phyloP scores from a whole-genome alignment of 2,888 invertebrate species.

The Neria commutata region DNA sequence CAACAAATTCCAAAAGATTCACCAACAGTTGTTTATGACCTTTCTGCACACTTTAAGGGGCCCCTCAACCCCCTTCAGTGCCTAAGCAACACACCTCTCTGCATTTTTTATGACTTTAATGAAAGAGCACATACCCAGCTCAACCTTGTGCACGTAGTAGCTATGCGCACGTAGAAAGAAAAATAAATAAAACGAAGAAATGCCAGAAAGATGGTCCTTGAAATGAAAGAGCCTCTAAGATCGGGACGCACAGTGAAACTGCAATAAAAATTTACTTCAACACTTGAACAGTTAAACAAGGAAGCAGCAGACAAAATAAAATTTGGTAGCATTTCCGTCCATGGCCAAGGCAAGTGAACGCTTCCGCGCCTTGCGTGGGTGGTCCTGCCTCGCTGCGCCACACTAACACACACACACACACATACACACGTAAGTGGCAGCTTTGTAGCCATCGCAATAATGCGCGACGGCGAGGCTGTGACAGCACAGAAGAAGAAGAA shows the following conservation, averaged over 20 bases:
- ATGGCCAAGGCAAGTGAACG: not conserved
- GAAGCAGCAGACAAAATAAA: too few species aligned
- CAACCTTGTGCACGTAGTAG: conserved; percentile 7
- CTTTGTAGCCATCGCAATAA: not conserved
- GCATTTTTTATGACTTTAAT: not conserved
- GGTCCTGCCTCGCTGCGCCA: not conserved
- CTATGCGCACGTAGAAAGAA: conserved; percentile 1
- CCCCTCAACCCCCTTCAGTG: not conserved
- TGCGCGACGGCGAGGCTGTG: too few species aligned
- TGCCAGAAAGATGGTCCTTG: not conserved
- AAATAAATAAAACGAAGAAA: not conserved
- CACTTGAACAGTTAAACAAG: conserved; percentile 15
- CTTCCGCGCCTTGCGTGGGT: not conserved
- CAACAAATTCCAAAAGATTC: too few species aligned
- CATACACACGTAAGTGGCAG: not conserved
- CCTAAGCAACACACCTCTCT: not conserved
- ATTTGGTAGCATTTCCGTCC: not conserved
- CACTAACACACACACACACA: not conserved
- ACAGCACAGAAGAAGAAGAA: not conserved
- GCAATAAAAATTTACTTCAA: conserved; percentile 22
- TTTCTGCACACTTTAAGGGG: not conserved
- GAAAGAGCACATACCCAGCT: not conserved
- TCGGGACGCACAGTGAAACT: not conserved
- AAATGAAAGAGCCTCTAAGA: too few species aligned
- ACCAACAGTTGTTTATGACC: too few species aligned